Evolutionary conservation across 1,140 invertebrate species (phyloP).

Genomic region (Bradysia coprophila): DNA sequence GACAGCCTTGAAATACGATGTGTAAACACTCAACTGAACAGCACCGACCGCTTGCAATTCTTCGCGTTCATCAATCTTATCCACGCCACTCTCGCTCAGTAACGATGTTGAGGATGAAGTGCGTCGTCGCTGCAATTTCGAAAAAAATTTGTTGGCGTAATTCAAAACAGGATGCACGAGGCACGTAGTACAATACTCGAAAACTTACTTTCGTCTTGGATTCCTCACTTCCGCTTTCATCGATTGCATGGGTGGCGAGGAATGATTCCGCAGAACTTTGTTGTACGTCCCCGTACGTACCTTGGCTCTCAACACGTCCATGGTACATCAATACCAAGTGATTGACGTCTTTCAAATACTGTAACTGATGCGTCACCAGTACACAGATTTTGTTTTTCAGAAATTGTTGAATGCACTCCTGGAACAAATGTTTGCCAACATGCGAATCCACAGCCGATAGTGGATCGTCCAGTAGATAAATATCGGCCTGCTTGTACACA

Average conservation of each 20-base stretch:
- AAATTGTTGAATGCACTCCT: slow-evolving; percentile 45
- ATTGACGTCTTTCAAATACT: slow-evolving; percentile 60
- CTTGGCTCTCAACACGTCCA: slow-evolving; percentile 24
- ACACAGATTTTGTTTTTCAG: slow-evolving; percentile 51
- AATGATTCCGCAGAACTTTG: slow-evolving; percentile 8
- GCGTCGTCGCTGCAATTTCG: background rate
- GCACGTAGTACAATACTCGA: no score
- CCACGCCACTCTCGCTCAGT: background rate
- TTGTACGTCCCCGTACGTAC: slow-evolving; percentile 22
- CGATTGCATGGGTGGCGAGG: slow-evolving; percentile 8
- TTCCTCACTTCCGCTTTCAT: slow-evolving; percentile 5
- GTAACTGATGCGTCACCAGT: slow-evolving; percentile 76
- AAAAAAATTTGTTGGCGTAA: background rate
- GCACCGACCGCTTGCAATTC: slow-evolving; percentile 24
- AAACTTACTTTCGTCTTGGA: no score
- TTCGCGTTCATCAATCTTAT: slow-evolving; percentile 11
- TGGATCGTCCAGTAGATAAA: slow-evolving; percentile 66
- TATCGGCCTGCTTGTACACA: slow-evolving; percentile 33
- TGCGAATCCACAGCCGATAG: slow-evolving; percentile 64
- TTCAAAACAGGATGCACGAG: no score
- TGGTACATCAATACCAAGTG: slow-evolving; percentile 40
- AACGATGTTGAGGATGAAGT: background rate
- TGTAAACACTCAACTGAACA: slow-evolving; percentile 26
- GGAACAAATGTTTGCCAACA: slow-evolving; percentile 59
- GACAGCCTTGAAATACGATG: slow-evolving; percentile 33